A percentile compares a stretch with the other conserved stretches of the same genome.
phyloP scores from a whole-genome alignment of 2,113 vertebrate species.

The Mustela lutreola region DNA sequence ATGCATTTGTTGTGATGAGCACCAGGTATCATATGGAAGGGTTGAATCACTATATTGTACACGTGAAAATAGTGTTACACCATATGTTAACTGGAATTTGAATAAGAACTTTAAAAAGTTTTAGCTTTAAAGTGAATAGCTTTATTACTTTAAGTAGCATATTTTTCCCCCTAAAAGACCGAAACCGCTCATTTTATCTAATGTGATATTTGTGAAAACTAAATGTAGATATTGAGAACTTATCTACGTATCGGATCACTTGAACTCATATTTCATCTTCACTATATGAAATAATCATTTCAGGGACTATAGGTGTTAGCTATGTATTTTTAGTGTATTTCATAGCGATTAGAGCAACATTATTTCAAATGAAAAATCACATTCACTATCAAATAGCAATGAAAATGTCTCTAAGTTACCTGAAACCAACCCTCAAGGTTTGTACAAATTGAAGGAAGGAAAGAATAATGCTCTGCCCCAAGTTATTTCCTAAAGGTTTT shows the following conservation, averaged over 20 bases:
- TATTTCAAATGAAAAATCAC: not conserved
- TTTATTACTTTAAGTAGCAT: constrained; percentile 4
- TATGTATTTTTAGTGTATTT: not conserved
- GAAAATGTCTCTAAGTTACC: not conserved
- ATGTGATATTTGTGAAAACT: not conserved
- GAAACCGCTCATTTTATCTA: not conserved
- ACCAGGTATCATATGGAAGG: not conserved
- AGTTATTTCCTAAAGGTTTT: constrained; percentile 45
- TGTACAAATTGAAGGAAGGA: not conserved
- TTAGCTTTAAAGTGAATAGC: not conserved
- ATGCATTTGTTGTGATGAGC: not conserved
- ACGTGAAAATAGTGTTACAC: not conserved
- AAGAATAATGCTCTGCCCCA: not conserved
- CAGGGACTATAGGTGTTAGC: rapidly evolving
- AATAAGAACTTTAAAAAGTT: not conserved
- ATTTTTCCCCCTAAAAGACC: not conserved
- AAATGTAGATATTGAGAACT: not conserved
- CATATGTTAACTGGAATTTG: not conserved
- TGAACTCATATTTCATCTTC: not conserved
- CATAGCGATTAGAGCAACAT: not conserved
- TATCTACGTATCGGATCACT: not conserved
- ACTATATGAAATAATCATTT: not conserved
- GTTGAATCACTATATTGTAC: not conserved
- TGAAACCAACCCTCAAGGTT: not conserved
- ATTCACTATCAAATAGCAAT: not conserved